Conservation (phyloP, 2,888 invertebrate genomes). For the Volucella zonaria region DNA sequence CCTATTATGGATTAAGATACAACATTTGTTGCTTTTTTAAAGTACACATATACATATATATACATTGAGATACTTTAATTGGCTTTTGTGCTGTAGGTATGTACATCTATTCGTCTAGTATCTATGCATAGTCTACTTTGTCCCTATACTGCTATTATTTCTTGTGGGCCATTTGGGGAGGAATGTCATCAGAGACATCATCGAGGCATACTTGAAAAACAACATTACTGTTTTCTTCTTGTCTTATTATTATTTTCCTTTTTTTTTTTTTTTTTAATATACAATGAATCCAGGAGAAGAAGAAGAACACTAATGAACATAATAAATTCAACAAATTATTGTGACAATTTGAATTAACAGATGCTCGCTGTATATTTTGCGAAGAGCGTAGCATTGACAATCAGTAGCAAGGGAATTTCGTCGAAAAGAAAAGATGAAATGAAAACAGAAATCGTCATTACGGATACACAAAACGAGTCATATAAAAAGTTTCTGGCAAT, state of each 20-base stretch:
- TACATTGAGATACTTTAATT: no score
- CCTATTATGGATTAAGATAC: slow-evolving; percentile 18
- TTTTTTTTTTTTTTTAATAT: background rate
- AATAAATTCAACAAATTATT: slow-evolving; percentile 50
- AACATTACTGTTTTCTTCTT: background rate
- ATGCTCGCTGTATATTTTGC: slow-evolving; percentile 40
- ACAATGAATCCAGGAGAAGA: slow-evolving; percentile 13
- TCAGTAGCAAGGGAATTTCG: slow-evolving; percentile 23
- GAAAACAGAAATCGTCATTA: background rate
- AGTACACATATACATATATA: background rate
- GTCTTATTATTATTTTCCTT: background rate
- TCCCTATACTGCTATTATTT: no score
- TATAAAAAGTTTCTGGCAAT: no score
- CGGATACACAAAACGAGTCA: background rate
- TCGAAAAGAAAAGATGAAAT: background rate
- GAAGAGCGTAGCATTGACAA: slow-evolving; percentile 22
- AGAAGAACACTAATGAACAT: slow-evolving; percentile 9
- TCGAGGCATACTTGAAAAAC: slow-evolving; percentile 3
- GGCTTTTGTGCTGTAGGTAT: no score
- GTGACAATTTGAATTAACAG: slow-evolving; percentile 42
- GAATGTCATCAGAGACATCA: no score
- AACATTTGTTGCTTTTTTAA: slow-evolving; percentile 10
- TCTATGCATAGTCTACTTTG: no score
- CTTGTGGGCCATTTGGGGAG: no score
- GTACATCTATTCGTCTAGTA: no score